Conservation (phyloP, 1,140 invertebrate genomes). For the Pseudachorutes palmiensis region DNA sequence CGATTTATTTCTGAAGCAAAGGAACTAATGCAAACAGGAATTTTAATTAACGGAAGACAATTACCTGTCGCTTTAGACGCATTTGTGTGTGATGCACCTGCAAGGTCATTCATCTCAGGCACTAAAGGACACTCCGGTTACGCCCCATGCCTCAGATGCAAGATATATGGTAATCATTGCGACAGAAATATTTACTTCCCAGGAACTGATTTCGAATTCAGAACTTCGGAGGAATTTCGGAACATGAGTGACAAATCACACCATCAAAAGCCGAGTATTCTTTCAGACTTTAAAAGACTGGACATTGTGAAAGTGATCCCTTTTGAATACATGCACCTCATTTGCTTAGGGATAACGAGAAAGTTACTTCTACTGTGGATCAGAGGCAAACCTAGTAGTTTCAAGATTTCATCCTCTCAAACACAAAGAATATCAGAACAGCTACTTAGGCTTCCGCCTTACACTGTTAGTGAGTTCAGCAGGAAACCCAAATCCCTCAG, state of each 20-base stretch:
- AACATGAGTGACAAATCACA: too few relatives aligned
- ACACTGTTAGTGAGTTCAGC: slow-evolving; percentile 25
- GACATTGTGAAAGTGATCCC: slow-evolving; percentile 19
- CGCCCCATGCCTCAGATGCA: slow-evolving; percentile 42
- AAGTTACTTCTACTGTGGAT: slow-evolving; percentile 40
- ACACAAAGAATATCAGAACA: background rate
- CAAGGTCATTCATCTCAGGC: slow-evolving; percentile 41
- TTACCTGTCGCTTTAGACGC: slow-evolving; percentile 31
- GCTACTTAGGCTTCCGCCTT: background rate
- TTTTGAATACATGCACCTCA: slow-evolving; percentile 41
- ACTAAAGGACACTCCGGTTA: slow-evolving; percentile 41
- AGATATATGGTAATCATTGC: slow-evolving; percentile 35
- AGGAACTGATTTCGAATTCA: too few relatives aligned
- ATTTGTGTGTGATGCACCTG: slow-evolving; percentile 43
- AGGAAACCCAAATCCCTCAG: slow-evolving; percentile 19
- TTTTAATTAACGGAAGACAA: slow-evolving; percentile 18
- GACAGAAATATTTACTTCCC: too few relatives aligned
- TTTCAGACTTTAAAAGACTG: too few relatives aligned
- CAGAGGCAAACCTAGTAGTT: slow-evolving; percentile 12
- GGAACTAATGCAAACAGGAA: slow-evolving; percentile 12
- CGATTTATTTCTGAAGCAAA: slow-evolving; percentile 32
- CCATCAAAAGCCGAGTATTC: too few relatives aligned
- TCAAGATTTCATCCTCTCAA: slow-evolving; percentile 13
- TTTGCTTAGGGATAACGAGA: slow-evolving; percentile 40
- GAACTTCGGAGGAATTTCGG: too few relatives aligned